Conservation (phyloP, 2,888 invertebrate genomes). For the Lacanobia wlatinum region DNA sequence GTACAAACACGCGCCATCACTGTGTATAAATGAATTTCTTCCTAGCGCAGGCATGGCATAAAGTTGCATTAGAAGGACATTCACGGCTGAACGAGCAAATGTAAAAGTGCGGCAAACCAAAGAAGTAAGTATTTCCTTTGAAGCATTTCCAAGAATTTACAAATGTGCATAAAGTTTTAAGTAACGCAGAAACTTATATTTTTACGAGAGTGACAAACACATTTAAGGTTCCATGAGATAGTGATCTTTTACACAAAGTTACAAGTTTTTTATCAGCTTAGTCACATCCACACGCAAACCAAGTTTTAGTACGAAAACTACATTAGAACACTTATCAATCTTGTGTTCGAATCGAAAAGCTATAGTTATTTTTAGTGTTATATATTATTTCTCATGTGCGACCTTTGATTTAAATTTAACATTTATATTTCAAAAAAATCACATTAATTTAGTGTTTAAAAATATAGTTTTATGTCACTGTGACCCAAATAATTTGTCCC, state of each 20-base stretch:
- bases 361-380: not conserved
- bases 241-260: conserved; percentile 45
- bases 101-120: conserved; percentile 53
- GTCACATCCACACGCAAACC: conserved; percentile 36
- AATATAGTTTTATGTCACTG: not conserved
- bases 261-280: conserved; percentile 48
- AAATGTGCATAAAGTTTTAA: conserved; percentile 40
- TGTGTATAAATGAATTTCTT: conserved; percentile 29
- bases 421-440: not conserved
- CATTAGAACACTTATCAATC: conserved; percentile 30
- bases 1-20: not conserved
- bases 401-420: not conserved
- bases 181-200: conserved; percentile 45
- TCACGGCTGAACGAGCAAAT: conserved; percentile 39
- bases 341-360: conserved; percentile 15
- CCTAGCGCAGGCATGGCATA: not conserved
- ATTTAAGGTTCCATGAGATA: conserved; percentile 46
- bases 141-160: conserved; percentile 44
- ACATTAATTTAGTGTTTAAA: not conserved
- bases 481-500: not conserved
- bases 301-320: conserved; percentile 36
- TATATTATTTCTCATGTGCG: not conserved
- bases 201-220: conserved; percentile 46
- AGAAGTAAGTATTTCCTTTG: conserved; percentile 43
- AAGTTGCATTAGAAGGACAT: conserved; percentile 42